Evolutionary conservation across 2,113 vertebrate species (phyloP).

Genomic region (Tapirus terrestris): DNA sequence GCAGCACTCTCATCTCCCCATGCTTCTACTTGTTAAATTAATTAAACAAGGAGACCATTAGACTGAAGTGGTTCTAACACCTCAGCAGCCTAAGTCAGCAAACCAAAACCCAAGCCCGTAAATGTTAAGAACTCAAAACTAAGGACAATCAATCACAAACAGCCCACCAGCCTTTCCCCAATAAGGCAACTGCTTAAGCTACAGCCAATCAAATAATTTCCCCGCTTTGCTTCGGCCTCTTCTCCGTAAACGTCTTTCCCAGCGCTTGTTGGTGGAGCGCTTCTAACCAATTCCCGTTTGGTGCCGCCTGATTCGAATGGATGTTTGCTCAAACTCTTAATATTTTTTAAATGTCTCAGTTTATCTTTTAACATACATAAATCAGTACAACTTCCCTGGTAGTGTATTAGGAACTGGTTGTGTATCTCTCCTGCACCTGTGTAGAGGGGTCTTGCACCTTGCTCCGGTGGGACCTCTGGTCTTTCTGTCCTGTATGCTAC

Average conservation of each 20-base stretch:
- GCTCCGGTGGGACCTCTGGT: not conserved
- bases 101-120: not conserved
- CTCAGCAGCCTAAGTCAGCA: not conserved
- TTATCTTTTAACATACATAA: not conserved
- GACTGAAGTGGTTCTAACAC: not conserved
- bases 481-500: not conserved
- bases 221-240: not conserved
- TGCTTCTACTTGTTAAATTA: not conserved
- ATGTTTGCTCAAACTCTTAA: not conserved
- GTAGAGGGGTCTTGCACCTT: not conserved
- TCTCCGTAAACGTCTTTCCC: not conserved
- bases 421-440: rapidly evolving
- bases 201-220: not conserved
- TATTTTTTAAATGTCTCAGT: not conserved
- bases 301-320: not conserved
- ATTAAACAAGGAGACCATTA: not conserved
- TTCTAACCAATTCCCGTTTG: not conserved
- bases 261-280: not conserved
- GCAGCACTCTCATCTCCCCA: not conserved
- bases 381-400: not conserved
- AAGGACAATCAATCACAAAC: not conserved
- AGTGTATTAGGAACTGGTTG: not conserved
- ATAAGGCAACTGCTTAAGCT: not conserved
- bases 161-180: not conserved
- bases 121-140: not conserved